These are phyloP conservation scores for Grus americana DNA, from an alignment of 2,113 vertebrate species.

Conservation along the genomic window DNA sequence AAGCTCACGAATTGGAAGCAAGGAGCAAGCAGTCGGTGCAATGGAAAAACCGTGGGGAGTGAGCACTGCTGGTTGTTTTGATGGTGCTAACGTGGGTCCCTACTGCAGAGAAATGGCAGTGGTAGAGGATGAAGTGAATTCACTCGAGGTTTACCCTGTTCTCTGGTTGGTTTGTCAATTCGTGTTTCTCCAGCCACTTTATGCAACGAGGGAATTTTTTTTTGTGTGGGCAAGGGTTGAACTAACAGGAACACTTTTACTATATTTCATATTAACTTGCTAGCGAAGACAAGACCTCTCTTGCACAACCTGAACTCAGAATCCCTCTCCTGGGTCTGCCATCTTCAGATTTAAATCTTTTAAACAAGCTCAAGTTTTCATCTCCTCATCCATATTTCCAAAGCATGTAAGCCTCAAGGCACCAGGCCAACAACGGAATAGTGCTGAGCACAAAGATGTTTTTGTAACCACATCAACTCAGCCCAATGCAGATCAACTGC, in stretches of 20 bases:
- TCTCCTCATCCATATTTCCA: conserved; percentile 63
- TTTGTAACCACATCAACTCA: conserved; percentile 59
- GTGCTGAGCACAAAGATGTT: conserved; percentile 61
- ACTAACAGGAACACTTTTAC: conserved; percentile 18
- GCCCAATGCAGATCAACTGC: conserved; percentile 16
- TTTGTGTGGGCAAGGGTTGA: neutral
- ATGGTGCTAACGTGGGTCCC: neutral
- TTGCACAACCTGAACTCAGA: conserved; percentile 46
- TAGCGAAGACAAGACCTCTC: conserved; percentile 50
- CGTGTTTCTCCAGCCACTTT: neutral
- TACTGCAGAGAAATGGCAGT: neutral
- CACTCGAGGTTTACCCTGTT: neutral
- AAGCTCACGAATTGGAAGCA: neutral
- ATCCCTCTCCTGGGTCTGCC: conserved; percentile 48
- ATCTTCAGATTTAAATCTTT: conserved; percentile 62
- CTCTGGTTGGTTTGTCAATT: neutral
- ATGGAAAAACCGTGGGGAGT: neutral
- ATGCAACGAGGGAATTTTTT: neutral
- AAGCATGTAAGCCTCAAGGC: conserved; percentile 59
- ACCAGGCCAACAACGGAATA: conserved; percentile 46
- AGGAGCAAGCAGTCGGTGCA: neutral
- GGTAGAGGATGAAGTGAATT: neutral
- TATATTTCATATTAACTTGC: conserved; percentile 36
- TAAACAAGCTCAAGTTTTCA: conserved; percentile 58
- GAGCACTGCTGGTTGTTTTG: neutral